Conservation (phyloP, 1,140 invertebrate genomes). For the Drosophila pseudoananassae region DNA sequence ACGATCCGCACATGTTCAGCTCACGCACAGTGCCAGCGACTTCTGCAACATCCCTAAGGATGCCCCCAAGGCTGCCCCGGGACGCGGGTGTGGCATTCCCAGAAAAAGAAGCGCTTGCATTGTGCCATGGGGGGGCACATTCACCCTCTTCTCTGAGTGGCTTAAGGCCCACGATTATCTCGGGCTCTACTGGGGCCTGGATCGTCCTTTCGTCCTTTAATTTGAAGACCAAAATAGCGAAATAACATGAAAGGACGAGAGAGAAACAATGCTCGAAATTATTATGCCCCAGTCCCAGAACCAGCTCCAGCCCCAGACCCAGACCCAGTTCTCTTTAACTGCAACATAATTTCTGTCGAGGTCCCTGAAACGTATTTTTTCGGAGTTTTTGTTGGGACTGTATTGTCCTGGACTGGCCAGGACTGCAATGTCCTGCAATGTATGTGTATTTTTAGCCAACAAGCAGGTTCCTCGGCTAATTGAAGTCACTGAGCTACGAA, state of each 20-base stretch:
- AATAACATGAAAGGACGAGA: slow-evolving; percentile 30
- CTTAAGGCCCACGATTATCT: slow-evolving; percentile 50
- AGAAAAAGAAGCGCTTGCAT: slow-evolving; percentile 8
- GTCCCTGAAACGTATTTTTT: too few relatives aligned
- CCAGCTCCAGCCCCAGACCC: neutral
- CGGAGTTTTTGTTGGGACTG: neutral
- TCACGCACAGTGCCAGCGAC: slow-evolving; percentile 26
- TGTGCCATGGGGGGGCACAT: neutral
- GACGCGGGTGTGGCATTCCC: neutral
- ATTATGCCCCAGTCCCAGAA: slow-evolving; percentile 6
- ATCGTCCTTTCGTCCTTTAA: slow-evolving; percentile 39
- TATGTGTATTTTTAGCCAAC: neutral
- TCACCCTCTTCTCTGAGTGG: slow-evolving; percentile 1
- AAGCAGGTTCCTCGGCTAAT: slow-evolving; percentile 16
- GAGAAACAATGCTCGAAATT: slow-evolving; percentile 36
- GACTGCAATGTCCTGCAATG: neutral
- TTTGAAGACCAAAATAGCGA: slow-evolving; percentile 40
- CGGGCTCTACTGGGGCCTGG: slow-evolving; percentile 5
- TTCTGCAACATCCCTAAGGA: neutral
- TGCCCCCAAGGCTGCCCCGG: neutral
- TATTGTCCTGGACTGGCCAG: neutral
- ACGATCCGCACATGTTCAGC: slow-evolving; percentile 50
- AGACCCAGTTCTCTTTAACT: slow-evolving; percentile 1
- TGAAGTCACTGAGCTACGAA: slow-evolving; percentile 4
- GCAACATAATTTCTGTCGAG: slow-evolving; percentile 15